Evolutionary conservation across 1,140 invertebrate genomes (phyloP).

Genomic region (Periplaneta americana): DNA sequence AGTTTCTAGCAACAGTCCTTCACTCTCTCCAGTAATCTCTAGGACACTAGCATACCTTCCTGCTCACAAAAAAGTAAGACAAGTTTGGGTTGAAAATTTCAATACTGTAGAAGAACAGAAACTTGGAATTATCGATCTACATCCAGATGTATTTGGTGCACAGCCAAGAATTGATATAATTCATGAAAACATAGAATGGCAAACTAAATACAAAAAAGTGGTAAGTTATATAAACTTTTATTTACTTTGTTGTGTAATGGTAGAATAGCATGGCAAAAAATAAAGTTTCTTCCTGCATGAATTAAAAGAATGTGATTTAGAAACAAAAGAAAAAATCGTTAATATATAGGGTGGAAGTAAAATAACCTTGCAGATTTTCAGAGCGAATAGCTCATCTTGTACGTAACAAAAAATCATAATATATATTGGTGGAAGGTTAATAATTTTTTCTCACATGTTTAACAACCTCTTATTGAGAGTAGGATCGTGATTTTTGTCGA

Average conservation of each 20-base stretch:
- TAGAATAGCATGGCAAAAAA: background rate
- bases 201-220: slow-evolving; percentile 71
- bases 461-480: no score
- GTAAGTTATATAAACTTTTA: background rate
- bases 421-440: no score
- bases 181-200: slow-evolving; percentile 85
- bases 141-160: slow-evolving; percentile 80
- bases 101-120: slow-evolving; percentile 73
- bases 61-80: slow-evolving; percentile 51
- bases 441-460: no score
- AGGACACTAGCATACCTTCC: slow-evolving; percentile 3
- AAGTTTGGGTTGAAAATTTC: slow-evolving; percentile 91
- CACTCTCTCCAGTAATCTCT: background rate
- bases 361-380: no score
- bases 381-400: no score
- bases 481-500: no score
- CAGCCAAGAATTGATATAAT: slow-evolving; percentile 86
- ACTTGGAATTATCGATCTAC: slow-evolving; percentile 77
- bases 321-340: no score
- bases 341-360: no score
- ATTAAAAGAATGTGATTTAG: no score
- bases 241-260: background rate
- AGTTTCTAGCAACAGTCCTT: background rate
- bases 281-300: background rate
- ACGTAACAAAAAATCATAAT: no score